Conservation (phyloP, 2,888 invertebrate species). For the Cylindroiulus punctatus region DNA sequence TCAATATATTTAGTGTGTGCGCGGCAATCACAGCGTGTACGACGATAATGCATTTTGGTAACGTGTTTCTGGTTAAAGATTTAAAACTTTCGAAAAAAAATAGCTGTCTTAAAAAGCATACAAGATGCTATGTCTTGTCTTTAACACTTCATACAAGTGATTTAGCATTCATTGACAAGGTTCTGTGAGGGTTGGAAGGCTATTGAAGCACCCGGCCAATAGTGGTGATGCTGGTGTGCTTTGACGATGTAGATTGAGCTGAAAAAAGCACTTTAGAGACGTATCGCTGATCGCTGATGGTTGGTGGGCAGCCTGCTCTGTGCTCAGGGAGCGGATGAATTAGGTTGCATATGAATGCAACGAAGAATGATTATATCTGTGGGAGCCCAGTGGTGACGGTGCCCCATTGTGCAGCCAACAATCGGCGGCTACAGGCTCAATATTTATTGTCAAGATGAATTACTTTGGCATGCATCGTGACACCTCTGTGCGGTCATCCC, state of each 20-base stretch:
- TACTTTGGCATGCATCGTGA: not conserved
- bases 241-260: not conserved
- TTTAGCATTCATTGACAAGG: too few relatives aligned
- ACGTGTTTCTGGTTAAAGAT: too few relatives aligned
- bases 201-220: not conserved
- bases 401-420: conserved; percentile 12
- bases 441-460: conserved; percentile 38
- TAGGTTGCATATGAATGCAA: conserved; percentile 15
- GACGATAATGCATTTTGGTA: too few relatives aligned
- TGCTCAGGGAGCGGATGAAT: conserved; percentile 32
- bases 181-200: too few relatives aligned
- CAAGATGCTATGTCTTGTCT: too few relatives aligned
- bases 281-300: not conserved
- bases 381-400: not conserved
- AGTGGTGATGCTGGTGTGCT: not conserved
- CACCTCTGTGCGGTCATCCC: not conserved
- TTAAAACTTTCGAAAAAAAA: too few relatives aligned
- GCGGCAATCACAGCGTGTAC: too few relatives aligned
- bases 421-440: conserved; percentile 10
- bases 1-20: too few relatives aligned
- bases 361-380: not conserved
- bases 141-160: too few relatives aligned
- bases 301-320: not conserved
- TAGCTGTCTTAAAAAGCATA: too few relatives aligned
- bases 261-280: not conserved